A percentile compares a stretch with the other conserved stretches of the same genome.
Evolutionary conservation across 1,140 invertebrate species (phyloP).

Genomic region (Scaptodrosophila lebanonensis): DNA sequence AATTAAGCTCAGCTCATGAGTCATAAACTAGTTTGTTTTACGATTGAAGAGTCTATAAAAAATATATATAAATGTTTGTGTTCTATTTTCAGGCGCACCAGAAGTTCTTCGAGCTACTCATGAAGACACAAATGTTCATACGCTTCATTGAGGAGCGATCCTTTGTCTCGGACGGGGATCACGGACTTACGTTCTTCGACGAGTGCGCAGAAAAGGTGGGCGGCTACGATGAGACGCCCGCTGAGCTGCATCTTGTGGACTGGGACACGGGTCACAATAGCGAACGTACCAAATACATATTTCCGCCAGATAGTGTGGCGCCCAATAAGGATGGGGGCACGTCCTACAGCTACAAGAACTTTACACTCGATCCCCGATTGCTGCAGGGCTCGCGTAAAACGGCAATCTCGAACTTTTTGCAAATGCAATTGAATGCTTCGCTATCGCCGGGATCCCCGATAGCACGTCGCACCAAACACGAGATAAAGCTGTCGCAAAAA

Average conservation of each 20-base stretch:
- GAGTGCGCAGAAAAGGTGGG: conserved; percentile 91
- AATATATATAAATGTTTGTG: not conserved
- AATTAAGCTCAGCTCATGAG: too few species aligned
- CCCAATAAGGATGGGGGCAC: not conserved
- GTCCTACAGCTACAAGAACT: conserved; percentile 79
- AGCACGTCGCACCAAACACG: conserved; percentile 94
- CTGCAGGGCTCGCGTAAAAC: conserved; percentile 76
- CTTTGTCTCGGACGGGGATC: conserved; percentile 97
- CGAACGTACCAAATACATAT: conserved; percentile 96
- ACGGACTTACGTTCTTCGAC: conserved; percentile 96
- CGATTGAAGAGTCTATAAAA: not conserved
- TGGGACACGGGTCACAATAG: conserved; percentile 82
- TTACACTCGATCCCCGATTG: conserved; percentile 79
- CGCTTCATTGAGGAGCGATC: conserved; percentile 99
- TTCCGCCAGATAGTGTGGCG: conserved; percentile 87
- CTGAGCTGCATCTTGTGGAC: conserved; percentile 84
- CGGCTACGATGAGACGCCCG: conserved; percentile 80
- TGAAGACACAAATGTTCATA: conserved; percentile 98
- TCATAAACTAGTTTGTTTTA: not conserved
- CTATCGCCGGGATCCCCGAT: conserved; percentile 90
- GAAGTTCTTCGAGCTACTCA: conserved; percentile 92
- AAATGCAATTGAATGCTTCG: conserved; percentile 76
- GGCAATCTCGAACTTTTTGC: conserved; percentile 73
- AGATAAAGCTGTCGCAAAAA: conserved; percentile 94
- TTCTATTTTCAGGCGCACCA: conserved; percentile 84